These are phyloP conservation scores for Epiblema foenella DNA, from an alignment of 2,888 invertebrate genomes.

Conservation along the genomic window DNA sequence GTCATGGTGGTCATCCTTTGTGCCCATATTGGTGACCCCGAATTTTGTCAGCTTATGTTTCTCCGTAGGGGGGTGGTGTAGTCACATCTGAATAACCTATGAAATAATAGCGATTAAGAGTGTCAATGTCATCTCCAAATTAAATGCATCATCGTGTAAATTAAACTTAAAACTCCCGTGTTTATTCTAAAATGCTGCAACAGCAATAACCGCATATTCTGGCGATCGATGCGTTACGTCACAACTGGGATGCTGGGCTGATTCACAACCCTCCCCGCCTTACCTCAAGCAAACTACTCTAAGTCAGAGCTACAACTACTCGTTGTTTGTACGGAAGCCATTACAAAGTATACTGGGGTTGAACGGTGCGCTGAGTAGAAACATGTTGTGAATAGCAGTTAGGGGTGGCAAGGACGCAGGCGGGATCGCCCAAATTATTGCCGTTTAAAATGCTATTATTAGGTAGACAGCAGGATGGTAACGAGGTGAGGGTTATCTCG, in stretches of 20 bases:
- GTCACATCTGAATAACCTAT: too few species aligned
- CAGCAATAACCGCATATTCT: conserved; percentile 63
- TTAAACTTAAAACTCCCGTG: conserved; percentile 40
- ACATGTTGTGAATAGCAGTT: neutral
- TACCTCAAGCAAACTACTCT: neutral
- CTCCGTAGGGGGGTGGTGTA: too few species aligned
- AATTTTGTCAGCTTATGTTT: too few species aligned
- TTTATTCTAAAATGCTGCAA: conserved; percentile 51
- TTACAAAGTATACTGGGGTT: neutral
- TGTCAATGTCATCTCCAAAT: neutral
- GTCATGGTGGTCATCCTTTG: too few species aligned
- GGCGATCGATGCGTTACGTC: conserved; percentile 82
- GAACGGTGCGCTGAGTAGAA: neutral
- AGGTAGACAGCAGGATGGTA: conserved; percentile 52
- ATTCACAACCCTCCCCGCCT: neutral
- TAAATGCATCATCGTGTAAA: neutral
- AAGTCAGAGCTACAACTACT: neutral
- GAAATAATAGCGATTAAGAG: neutral
- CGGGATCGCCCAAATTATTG: conserved; percentile 52
- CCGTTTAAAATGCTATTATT: conserved; percentile 67
- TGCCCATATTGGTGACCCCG: too few species aligned
- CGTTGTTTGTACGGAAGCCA: neutral
- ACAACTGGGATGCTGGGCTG: conserved; percentile 67
- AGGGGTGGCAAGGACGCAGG: conserved; percentile 45
- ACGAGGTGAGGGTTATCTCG: conserved; percentile 34